Evolutionary conservation across 2,113 vertebrate genomes (phyloP), one percentile per base, ranked within the genome.

Genomic region (Rousettus leschenaultii): DNA sequence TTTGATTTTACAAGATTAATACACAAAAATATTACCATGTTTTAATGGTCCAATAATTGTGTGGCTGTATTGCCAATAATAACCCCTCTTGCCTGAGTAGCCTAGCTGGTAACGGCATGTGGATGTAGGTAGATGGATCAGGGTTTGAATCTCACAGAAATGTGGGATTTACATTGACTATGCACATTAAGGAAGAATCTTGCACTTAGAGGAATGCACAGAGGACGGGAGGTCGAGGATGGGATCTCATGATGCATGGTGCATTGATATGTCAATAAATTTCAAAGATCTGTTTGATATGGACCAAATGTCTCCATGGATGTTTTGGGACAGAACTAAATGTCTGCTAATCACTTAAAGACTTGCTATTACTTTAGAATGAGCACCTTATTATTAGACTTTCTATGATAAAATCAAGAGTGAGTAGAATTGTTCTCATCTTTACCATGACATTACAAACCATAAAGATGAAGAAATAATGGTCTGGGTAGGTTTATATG

Each of bases 321-420:
- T 51, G 24, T 55, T 78, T 77, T 78, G 24, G 51, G 33, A 35
- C 21, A 55, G n/a, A 12, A 24, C 12, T 51, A 24, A 55, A 53
- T 53, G 6, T 35, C 48, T 35, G 33, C 48, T 53, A 51, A 53
- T 78, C 75, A 55, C 21, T 55, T 55, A 57, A 89, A 85, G 4
- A 1, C 10, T 95, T 93, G 43, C 5, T 87, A 26, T 38, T 93
- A 4, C 70, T 77, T 53, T 95, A 24, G n/a, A 86, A 1, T n/a
- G 35, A 87, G 0, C 0, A 57, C 48, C 61, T 97, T 48, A 33
- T 63, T 53, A n/a, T 79, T 95, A 66, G 33, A 92, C 94, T 97
- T 92, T 86, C 2, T 55, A 0, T 92, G 13, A 86, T 71, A 85
- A 97, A 97, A 95, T 68, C 30, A 89, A 48, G 66, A 30, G 21